A percentile compares a stretch with the other conserved stretches of the same genome.
phyloP scores from a whole-genome alignment of 2,113 vertebrate species.

The Aix galericulata region DNA sequence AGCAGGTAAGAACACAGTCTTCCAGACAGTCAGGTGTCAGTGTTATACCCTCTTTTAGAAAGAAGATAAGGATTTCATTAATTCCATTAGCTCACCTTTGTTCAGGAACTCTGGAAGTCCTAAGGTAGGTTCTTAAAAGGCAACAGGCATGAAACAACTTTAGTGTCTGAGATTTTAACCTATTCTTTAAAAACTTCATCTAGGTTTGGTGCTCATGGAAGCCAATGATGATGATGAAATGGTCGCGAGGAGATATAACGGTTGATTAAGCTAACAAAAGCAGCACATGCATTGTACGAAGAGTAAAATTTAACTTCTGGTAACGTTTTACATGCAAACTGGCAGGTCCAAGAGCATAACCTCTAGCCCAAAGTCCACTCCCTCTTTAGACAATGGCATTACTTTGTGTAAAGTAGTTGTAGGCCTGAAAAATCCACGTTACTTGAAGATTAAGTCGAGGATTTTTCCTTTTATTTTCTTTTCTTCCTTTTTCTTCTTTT shows the following conservation, averaged over 20 bases:
- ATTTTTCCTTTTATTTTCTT: neutral
- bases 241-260: neutral
- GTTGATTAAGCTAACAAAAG: neutral
- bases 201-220: neutral
- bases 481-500: neutral
- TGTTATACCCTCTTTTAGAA: constrained; percentile 79
- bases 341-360: neutral
- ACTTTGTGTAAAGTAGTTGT: neutral
- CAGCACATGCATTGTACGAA: neutral
- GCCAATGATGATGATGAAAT: neutral
- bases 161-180: neutral
- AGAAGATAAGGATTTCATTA: neutral
- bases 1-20: constrained; percentile 88
- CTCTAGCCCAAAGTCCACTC: neutral
- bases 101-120: neutral
- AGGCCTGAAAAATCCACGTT: neutral
- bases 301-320: constrained; percentile 28
- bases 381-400: neutral
- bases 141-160: neutral
- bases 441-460: neutral
- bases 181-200: neutral
- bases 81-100: fast-evolving
- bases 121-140: neutral
- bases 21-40: constrained; percentile 86
- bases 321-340: neutral